Evolutionary conservation across 2,888 invertebrate species (phyloP), one percentile per base, ranked within the genome.

Genomic region (Onthophagus sagittarius): DNA sequence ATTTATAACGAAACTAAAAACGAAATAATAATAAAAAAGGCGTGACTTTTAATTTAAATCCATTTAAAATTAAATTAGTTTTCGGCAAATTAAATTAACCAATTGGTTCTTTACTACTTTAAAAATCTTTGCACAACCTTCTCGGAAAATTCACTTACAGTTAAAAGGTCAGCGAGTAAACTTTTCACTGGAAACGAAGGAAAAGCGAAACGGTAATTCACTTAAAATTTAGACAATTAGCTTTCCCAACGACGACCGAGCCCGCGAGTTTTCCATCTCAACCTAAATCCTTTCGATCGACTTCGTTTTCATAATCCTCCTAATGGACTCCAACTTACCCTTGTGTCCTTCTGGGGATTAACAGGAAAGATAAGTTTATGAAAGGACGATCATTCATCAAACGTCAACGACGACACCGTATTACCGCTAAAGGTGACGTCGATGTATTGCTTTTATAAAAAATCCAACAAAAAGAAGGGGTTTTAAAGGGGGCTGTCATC

Each of bases 211-310:
- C 67, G 23, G 67, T 67, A 67, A 67, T 67, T 67, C 67, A 67
- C 67, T 67, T 67, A 67, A 67, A 67, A 67, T 67, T 67, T 67
- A 67, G 67, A 67, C 67, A 67, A 67, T 67, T 67, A 67, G 67
- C 39, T 23, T 23, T 23, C 23, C 23, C 23, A 23, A 4, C 39
- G 39, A 53, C 39, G 39, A 4, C 65, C 53, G 3, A 15, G 71
- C 33, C n/a, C 23, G 14, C 1, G 9, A 53, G 39, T 53, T 53
- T 53, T 53, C 39, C 39, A 53, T 53, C 11, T 11, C 39, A 53
- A 53, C 39, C 39, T 11, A 7, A 11, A 53, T 53, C 39, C 39
- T 1, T 31, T 5, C 62, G 70, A 39, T 11, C 31, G 6, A 69
- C 13, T 31, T 33, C 31, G 7, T 11, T 67, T 31, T 31, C 31